Conservation (phyloP, 2,797 vertebrate species). For the Stomatorhinus walkeri region DNA sequence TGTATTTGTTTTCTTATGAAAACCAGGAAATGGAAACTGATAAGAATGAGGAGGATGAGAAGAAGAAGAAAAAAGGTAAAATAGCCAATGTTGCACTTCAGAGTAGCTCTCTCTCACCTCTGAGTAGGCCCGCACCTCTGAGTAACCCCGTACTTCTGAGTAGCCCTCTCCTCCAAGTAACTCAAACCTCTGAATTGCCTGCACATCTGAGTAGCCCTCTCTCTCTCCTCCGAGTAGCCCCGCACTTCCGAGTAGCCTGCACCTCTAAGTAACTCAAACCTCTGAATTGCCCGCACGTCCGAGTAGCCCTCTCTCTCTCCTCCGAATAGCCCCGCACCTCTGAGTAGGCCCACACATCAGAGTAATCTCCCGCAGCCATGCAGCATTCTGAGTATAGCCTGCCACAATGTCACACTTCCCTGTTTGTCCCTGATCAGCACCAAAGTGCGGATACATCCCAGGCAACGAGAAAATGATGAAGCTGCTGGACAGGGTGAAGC, state of each 20-base stretch:
- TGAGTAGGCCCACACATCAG: neutral
- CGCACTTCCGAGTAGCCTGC: neutral
- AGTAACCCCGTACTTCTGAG: neutral
- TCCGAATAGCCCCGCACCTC: no score
- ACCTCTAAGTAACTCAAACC: no score
- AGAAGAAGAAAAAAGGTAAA: constrained; percentile 70
- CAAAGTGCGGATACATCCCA: constrained; percentile 77
- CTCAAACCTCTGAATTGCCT: neutral
- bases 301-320: no score
- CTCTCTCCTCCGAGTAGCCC: neutral
- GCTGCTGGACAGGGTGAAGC: constrained; percentile 67
- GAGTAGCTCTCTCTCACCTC: neutral
- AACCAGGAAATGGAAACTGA: constrained; percentile 77
- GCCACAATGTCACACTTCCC: neutral
- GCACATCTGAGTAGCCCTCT: neutral
- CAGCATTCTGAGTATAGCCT: neutral
- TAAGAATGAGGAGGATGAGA: constrained; percentile 64
- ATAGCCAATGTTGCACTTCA: neutral
- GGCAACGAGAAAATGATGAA: constrained; percentile 67
- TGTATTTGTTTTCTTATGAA: neutral
- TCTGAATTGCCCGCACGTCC: no score
- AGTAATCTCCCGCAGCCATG: no score
- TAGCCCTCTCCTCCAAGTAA: neutral
- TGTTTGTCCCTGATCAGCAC: constrained; percentile 51
- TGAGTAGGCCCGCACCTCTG: neutral